Base-by-base conservation (phyloP, 1,140 invertebrate species). In the Drosophila azteca region DNA sequence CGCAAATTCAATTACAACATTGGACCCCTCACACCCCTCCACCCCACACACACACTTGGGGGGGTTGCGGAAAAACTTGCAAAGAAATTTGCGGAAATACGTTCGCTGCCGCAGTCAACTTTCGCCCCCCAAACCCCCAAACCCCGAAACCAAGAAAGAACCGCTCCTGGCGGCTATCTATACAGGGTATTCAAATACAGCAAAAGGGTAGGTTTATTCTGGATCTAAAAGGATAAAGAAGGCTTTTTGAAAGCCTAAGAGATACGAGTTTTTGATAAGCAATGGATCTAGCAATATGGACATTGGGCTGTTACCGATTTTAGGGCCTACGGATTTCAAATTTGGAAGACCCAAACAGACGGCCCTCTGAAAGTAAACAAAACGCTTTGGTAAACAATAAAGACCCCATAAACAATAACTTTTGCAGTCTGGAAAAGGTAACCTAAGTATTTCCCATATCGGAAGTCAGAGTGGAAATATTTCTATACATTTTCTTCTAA, bases 1-100 rank as follows among this genome's bases (percentile, higher is more conserved):
- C 83, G 83, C 83, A 89, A 88, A 88, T 88, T 88, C 83, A 88
- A 88, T 88, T 88, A 88, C 83, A 88, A 77, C 67, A 52, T 77
- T 55, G 74, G 64, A 49, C 49, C 20, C 11, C 31, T 24, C 41
- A 24, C 15, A 51, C n/a, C 11, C n/a, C 31, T 8, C 24, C 31
- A 31, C 31, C 20, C 39, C 24, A 51, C 41, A 58, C 46, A 51
- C 67, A 13, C 41, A 54, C 31, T 4, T n/a, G 39, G 31, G 44
- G 17, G 17, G 1, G n/a, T n/a, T n/a, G 24, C 48, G 51, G 49
- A 51, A 62, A 64, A 79, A 87, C 63, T 87, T 87, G 67, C 58
- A 77, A 82, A 88, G 79, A 88, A 88, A 88, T 88, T 39, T 83
- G 83, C 65, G 79, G 83, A 84, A 84, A 84, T 84, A 79, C 80